Conservation (phyloP, 2,113 vertebrate species). For the Oreochromis aureus region DNA sequence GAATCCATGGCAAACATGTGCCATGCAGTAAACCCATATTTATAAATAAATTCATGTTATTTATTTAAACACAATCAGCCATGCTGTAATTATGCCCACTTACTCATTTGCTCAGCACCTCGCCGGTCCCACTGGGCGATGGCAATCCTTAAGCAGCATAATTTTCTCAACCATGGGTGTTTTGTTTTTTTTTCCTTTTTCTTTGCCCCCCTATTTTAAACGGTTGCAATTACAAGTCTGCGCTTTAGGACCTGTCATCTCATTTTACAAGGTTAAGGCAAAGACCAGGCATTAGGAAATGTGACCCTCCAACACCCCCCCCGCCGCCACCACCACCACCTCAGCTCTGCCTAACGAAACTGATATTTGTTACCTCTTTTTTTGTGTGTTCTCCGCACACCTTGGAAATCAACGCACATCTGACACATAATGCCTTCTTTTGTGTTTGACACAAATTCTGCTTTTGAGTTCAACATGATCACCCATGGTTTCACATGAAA, state of each 20-base stretch:
- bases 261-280: conserved; percentile 67
- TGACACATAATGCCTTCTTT: conserved; percentile 40
- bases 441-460: conserved; percentile 48
- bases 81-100: conserved; percentile 64
- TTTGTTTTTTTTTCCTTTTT: not conserved
- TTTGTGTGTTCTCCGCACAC: conserved; percentile 16
- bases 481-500: not conserved
- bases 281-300: conserved; percentile 66
- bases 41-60: conserved; percentile 63
- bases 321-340: not conserved
- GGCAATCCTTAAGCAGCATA: conserved; percentile 48
- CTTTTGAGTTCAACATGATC: conserved; percentile 11
- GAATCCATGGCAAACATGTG: conserved; percentile 10
- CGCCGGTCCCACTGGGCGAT: conserved; percentile 51
- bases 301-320: conserved; percentile 17
- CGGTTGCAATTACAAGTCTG: conserved; percentile 66
- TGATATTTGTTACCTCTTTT: conserved; percentile 53
- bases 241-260: conserved; percentile 67
- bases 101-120: conserved; percentile 56
- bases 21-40: conserved; percentile 26
- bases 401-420: conserved; percentile 48
- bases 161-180: conserved; percentile 43
- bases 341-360: conserved; percentile 35
- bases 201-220: conserved; percentile 52
- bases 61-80: conserved; percentile 53